phyloP scores from a whole-genome alignment of 2,113 vertebrate species.

The Aphyosemion australe region DNA sequence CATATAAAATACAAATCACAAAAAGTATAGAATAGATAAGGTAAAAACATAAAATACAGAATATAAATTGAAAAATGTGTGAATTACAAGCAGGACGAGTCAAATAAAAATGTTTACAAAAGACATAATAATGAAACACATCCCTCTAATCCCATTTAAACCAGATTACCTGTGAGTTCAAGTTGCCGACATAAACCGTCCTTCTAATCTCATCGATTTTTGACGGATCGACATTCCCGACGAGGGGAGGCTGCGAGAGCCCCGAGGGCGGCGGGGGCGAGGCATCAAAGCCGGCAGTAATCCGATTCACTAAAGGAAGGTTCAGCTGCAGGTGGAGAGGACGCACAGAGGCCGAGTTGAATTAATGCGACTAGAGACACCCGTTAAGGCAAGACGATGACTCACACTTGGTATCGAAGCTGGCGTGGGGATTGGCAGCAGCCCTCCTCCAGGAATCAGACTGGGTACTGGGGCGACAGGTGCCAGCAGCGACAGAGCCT shows the following conservation, averaged over 20 bases:
- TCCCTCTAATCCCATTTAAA: background rate
- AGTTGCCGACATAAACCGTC: slow-evolving; percentile 95
- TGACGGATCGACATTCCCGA: slow-evolving; percentile 95
- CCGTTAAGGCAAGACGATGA: background rate
- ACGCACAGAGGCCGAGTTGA: background rate
- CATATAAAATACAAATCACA: too few species aligned
- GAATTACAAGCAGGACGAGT: too few species aligned
- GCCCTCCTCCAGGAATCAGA: slow-evolving; percentile 91
- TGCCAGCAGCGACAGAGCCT: slow-evolving; percentile 94
- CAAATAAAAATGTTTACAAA: too few species aligned
- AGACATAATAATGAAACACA: too few species aligned
- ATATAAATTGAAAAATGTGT: too few species aligned
- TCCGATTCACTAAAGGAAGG: slow-evolving; percentile 87
- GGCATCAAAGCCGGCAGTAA: slow-evolving; percentile 79
- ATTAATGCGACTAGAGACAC: slow-evolving; percentile 44
- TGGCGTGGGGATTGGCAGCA: slow-evolving; percentile 92
- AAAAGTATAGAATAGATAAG: too few species aligned
- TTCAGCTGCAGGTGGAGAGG: slow-evolving; percentile 69
- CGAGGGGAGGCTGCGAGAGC: slow-evolving; percentile 86
- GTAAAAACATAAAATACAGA: too few species aligned
- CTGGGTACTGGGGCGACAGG: slow-evolving; percentile 86
- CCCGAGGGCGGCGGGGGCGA: slow-evolving; percentile 76
- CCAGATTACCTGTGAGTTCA: slow-evolving; percentile 91
- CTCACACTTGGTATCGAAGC: slow-evolving; percentile 80
- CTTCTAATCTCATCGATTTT: slow-evolving; percentile 96